Conservation (phyloP, 1,140 invertebrate genomes). For the honey bee (Apis mellifera) region DNA sequence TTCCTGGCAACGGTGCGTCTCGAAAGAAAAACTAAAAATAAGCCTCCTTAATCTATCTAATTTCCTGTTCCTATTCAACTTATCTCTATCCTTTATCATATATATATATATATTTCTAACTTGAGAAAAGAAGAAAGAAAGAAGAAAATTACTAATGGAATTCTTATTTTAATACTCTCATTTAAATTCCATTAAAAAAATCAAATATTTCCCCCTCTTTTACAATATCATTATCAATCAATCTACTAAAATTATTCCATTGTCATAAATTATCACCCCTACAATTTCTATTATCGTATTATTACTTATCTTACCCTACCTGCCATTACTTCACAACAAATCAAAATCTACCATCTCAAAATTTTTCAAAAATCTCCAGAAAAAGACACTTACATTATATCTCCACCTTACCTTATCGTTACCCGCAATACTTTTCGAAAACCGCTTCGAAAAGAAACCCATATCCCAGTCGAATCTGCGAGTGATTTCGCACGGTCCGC, state of each 20-base stretch:
- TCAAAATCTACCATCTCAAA: no score
- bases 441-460: background rate
- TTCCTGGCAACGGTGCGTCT: background rate
- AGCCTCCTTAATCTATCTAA: background rate
- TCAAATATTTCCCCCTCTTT: background rate
- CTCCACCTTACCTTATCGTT: no score
- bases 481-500: slow-evolving; percentile 62
- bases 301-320: no score
- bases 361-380: no score
- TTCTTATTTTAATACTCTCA: background rate
- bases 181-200: background rate
- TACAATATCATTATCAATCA: background rate
- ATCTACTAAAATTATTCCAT: no score
- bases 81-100: background rate
- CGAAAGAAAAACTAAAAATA: background rate
- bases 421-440: background rate
- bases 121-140: background rate
- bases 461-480: background rate
- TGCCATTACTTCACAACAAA: no score
- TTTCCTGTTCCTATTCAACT: background rate
- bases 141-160: background rate
- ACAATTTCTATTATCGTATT: no score
- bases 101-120: background rate
- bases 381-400: no score
- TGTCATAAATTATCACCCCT: no score